Evolutionary conservation across 2,113 vertebrate species (phyloP).

Genomic region (Alexandromys fortis): DNA sequence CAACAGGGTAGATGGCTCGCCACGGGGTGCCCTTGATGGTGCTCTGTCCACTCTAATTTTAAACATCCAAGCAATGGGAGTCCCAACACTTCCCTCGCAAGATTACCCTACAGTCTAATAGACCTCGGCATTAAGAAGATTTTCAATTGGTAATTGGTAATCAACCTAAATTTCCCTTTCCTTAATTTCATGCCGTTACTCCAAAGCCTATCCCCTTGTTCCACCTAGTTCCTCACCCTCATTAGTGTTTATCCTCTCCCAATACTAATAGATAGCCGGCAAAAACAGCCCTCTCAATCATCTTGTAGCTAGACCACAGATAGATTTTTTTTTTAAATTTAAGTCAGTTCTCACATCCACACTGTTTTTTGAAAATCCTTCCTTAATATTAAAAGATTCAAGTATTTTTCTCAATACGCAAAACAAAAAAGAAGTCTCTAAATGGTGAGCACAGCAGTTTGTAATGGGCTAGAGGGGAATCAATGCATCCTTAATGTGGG

Average conservation of each 20-base stretch:
- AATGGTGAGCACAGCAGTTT: conserved; percentile 58
- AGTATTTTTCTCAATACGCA: conserved; percentile 46
- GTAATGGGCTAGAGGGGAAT: conserved; percentile 61
- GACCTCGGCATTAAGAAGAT: conserved; percentile 75
- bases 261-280: conserved; percentile 17
- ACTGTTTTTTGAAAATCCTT: not conserved
- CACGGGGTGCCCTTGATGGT: conserved; percentile 23
- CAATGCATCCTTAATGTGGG: conserved; percentile 78
- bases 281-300: not conserved
- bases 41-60: conserved; percentile 77
- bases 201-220: conserved; percentile 53
- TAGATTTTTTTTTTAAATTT: not conserved
- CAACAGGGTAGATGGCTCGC: conserved; percentile 49
- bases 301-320: not conserved
- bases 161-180: conserved; percentile 81
- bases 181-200: conserved; percentile 80
- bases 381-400: conserved; percentile 41
- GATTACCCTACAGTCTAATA: conserved; percentile 81
- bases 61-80: conserved; percentile 75
- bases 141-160: conserved; percentile 80
- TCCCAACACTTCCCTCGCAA: conserved; percentile 62
- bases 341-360: not conserved
- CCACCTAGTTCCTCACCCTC: conserved; percentile 57
- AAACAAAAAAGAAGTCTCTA: not conserved
- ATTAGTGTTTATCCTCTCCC: conserved; percentile 58